Evolutionary conservation across 2,113 vertebrate species (phyloP), one percentile per base, ranked within the genome.

Genomic region (Cathartes aura): DNA sequence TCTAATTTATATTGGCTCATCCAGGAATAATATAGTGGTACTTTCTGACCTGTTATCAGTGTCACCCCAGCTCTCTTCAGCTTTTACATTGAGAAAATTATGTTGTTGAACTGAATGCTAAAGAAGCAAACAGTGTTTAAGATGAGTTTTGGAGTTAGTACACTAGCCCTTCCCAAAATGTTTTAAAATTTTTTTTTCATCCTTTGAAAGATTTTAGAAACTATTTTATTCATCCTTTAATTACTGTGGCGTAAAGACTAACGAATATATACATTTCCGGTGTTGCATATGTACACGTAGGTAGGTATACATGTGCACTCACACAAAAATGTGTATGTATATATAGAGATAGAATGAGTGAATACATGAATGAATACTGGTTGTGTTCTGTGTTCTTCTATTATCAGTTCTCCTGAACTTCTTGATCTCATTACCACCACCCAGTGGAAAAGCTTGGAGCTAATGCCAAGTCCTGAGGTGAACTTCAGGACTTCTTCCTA

Each of bases 361-460:
- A 60, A 12, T 8, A 5, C 19, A 63, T 15, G 32, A 85, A 30
- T 2, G 23, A 80, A 22, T 9, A 6, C 5, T 32, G 52, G 29
- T 21, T 72, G 3, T 55, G 26, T 26, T 79, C 42, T 1, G 24
- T 70, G 38, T 29, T 58, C 9, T 29, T 40, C 55, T 53, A 5
- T 45, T 42, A 15, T 4, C 62, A 5, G 15, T 34, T 55, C 73
- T 76, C 68, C 63, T 48, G 48, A 91, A 89, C 86, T 87, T 84
- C 47, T 38, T 68, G 93, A 85, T 97, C 96, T 95, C 89, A 50
- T 96, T 95, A 91, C 48, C 87, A 95, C 93, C 89, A 85, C 89
- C 81, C 73, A 79, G 91, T 94, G 96, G 94, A 94, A 94, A 59
- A 87, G 16, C 11, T 53, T 59, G 86, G 48, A 60, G 55, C 34